Base-by-base conservation (phyloP, 1,140 invertebrate species). In the Ganaspis sp. region DNA sequence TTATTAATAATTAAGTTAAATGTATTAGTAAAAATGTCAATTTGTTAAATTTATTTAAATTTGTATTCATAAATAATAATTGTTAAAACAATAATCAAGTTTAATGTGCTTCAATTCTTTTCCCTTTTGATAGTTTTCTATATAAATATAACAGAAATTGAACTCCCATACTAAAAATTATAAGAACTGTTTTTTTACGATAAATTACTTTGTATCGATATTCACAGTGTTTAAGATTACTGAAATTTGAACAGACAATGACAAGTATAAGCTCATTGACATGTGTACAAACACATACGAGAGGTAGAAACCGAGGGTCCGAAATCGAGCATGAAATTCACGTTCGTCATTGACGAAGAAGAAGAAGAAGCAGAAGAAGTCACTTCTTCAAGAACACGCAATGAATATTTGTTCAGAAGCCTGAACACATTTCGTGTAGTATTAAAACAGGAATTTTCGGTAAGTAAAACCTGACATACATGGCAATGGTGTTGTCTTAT, bases 401-500 rank as follows among this genome's bases (percentile, higher is more conserved):
- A 64, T 64, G 58, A 64, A 64, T 64, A 64, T 64, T 64, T 64
- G 26, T 64, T n/a, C 58, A 34, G 12, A 64, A 64, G 58, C 23
- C 29, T 64, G 2, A 29, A 34, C 11, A 64, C 26, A 64, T 34
- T 34, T 64, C 21, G 58, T 64, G 58, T 64, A 15, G 58, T 29
- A 64, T 64, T 64, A 64, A 64, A 64, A 64, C 26, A 64, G 21
- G 21, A 29, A 64, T 64, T 64, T 64, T 64, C 11, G 11, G 4
- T 29, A 64, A 21, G 58, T 29, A 64, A 64, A 64, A 64, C 58
- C 58, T 64, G 58, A 64, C 58, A 29, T n/a, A 64, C 58, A 64
- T 64, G 12, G 58, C 23, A 64, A 64, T 15, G 26, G 15, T n/a
- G 15, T 64, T n/a, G 26, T 64, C 26, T n/a, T 15, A 64, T 26